Evolutionary conservation across 2,797 vertebrate species (phyloP).

Genomic region (Malurus splendens): DNA sequence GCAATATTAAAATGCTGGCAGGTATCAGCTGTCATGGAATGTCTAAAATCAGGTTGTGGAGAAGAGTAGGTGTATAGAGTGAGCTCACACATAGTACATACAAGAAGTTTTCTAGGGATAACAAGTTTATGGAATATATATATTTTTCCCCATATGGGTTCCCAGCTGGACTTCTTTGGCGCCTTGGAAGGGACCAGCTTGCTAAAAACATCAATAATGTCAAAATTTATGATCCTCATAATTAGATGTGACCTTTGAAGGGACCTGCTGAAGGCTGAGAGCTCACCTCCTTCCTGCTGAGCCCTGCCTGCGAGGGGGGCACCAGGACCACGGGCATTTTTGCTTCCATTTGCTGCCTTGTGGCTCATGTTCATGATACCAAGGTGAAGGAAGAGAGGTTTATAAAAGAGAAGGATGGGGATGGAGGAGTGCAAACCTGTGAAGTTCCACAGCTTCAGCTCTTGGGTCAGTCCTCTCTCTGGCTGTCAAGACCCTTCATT

Average conservation of each 20-base stretch:
- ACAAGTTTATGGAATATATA: slow-evolving; percentile 44
- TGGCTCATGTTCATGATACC: neutral
- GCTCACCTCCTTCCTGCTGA: neutral
- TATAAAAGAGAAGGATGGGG: neutral
- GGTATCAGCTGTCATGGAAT: slow-evolving; percentile 2
- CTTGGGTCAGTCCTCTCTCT: neutral
- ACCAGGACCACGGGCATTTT: neutral
- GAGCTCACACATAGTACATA: slow-evolving; percentile 1
- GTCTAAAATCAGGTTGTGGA: slow-evolving; percentile 18
- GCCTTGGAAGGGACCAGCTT: slow-evolving; percentile 34
- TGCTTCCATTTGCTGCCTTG: neutral
- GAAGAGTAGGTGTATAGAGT: slow-evolving; percentile 27
- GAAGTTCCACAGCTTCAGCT: neutral
- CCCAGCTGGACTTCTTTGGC: slow-evolving; percentile 45
- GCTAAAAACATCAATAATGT: slow-evolving; percentile 27
- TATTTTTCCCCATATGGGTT: slow-evolving; percentile 48
- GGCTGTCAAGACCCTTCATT: neutral
- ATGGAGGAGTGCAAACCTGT: neutral
- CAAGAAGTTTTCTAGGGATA: slow-evolving; percentile 38
- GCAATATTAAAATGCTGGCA: neutral
- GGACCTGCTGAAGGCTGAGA: neutral
- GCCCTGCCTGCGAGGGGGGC: neutral
- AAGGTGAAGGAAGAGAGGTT: neutral
- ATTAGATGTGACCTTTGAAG: slow-evolving; percentile 12
- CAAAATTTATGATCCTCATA: neutral